Base-by-base conservation (phyloP, 2,888 invertebrate species). In the Odontomyia ornata region DNA sequence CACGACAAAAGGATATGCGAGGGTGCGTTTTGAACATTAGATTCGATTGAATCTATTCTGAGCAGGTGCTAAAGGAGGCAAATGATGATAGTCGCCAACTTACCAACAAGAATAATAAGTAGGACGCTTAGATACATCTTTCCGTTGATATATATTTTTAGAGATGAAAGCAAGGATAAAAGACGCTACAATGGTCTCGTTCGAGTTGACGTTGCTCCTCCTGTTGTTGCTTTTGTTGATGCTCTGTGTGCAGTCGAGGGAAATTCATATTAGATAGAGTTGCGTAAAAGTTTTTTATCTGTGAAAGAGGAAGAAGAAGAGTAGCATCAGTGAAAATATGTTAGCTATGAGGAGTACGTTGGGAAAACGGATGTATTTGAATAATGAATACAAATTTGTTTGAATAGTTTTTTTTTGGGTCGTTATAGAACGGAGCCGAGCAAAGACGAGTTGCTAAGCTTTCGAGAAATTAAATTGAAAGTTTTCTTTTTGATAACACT, bases 91-190 rank as follows among this genome's bases (percentile, higher is more conserved):
- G 36, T 36, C 36, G 36, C 36, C 3, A 28, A 73, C 27, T 60
- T 73, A 73, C 73, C 73, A 52, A 73, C 73, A 57, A 73, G 73
- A 27, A 73, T 73, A 36, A 73, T 23, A 57, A 73, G 73, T 73
- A 73, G 36, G 36, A 57, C 73, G 60, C 73, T 73, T 57, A 73
- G 27, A 60, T 57, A 57, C 73, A 73, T 73, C 56, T 56, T 72
- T 11, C n/a, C 13, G 9, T 13, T 69, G 47, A 18, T 18, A 52
- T n/a, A n/a, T 60, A 25, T 23, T 47, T 69, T 47, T 69, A 69
- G 46, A 69, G 69, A 13, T 69, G 69, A 69, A 25, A 46, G 47
- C 69, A 25, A 47, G 0, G 69, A 47, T 46, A 7, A 4, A 18
- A 18, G 30, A 18, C 18, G 28, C 43, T 43, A 21, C 13, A 25